Conservation (phyloP, 2,888 invertebrate species). For the Chrysina gloriosa region DNA sequence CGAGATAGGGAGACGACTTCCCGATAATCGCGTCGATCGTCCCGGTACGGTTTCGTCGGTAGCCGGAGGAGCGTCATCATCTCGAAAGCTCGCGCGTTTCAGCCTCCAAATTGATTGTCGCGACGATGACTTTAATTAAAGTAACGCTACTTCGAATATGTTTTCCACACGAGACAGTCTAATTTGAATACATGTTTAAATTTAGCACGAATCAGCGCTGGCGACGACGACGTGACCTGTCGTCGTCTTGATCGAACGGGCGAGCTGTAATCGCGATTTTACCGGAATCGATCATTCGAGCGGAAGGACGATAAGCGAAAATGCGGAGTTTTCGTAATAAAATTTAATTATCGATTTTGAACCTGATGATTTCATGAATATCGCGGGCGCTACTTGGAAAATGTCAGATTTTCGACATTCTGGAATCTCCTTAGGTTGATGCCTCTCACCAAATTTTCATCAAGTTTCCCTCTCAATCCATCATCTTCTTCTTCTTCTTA, state of each 20-base stretch:
- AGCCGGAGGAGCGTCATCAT: constrained; percentile 5
- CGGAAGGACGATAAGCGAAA: neutral
- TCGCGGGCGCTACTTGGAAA: too few species aligned
- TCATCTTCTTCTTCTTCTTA: too few species aligned
- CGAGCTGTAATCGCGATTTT: neutral
- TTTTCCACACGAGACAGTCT: constrained; percentile 18
- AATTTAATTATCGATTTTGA: too few species aligned
- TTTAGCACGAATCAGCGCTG: neutral
- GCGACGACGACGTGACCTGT: constrained; percentile 12
- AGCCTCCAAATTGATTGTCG: constrained; percentile 20
- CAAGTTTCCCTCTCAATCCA: too few species aligned
- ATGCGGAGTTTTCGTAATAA: neutral
- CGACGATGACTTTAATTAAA: constrained; percentile 23
- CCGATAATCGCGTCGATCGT: constrained; percentile 15
- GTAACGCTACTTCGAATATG: constrained; percentile 19
- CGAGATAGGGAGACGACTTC: constrained; percentile 6
- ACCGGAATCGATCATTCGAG: neutral
- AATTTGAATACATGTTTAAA: constrained; percentile 28
- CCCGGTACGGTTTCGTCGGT: neutral
- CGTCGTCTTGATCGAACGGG: neutral
- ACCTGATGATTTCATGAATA: too few species aligned
- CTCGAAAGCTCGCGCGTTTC: constrained; percentile 13
- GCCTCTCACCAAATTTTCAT: too few species aligned
- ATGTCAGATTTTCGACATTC: too few species aligned
- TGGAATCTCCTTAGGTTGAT: too few species aligned